A percentile compares a stretch with the other conserved stretches of the same genome.
Conservation (phyloP, 2,113 vertebrate species). For the Dissostichus mawsoni region DNA sequence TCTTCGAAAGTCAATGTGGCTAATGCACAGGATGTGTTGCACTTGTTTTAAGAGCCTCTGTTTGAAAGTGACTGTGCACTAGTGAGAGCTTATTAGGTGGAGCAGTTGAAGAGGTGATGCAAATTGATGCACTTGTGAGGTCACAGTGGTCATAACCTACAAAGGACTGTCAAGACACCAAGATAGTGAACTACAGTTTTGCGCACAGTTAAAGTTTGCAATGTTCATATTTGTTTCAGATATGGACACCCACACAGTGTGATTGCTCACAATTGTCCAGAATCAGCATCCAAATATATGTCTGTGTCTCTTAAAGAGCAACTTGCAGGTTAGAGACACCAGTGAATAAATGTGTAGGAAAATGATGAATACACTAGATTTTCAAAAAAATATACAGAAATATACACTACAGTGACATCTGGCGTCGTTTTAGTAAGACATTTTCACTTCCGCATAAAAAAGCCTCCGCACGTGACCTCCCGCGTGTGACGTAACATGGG, state of each 20-base stretch:
- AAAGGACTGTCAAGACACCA: not conserved
- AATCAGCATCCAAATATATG: not conserved
- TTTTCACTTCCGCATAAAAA: too few species aligned
- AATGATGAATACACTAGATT: too few species aligned
- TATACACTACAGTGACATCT: too few species aligned
- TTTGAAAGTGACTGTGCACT: not conserved
- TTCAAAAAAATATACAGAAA: too few species aligned
- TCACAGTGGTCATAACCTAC: not conserved
- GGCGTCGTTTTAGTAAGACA: too few species aligned
- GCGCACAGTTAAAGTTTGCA: not conserved
- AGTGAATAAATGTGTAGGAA: too few species aligned
- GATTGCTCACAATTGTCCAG: not conserved
- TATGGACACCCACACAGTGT: not conserved
- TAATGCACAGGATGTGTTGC: not conserved
- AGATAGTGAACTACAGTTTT: conserved; percentile 3
- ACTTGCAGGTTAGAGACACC: too few species aligned
- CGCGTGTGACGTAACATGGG: too few species aligned
- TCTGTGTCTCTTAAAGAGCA: too few species aligned
- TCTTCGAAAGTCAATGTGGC: not conserved
- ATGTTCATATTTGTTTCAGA: not conserved
- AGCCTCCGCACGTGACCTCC: too few species aligned
- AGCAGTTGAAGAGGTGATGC: not conserved
- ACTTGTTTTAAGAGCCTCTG: not conserved
- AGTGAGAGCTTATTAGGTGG: not conserved
- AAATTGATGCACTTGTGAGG: not conserved